These are phyloP conservation scores for Microctonus aethiopoides DNA, from an alignment of 2,888 invertebrate genomes.

Conservation along the genomic window DNA sequence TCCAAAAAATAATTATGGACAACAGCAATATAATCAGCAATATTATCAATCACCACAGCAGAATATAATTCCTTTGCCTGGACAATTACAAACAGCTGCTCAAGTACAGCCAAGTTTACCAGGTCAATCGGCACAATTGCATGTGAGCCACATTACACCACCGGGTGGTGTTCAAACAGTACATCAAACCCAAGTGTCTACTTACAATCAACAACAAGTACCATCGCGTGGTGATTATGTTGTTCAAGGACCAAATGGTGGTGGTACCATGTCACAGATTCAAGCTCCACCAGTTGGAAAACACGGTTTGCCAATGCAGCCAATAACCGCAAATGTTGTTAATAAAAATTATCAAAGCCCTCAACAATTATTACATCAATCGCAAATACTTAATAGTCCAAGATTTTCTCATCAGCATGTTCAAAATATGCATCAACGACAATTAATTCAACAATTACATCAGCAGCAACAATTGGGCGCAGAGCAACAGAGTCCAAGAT, in stretches of 20 bases:
- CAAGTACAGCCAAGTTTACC: slow-evolving; percentile 60
- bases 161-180: slow-evolving; percentile 62
- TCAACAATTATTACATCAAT: slow-evolving; percentile 54
- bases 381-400: slow-evolving; percentile 59
- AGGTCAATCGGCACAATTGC: slow-evolving; percentile 62
- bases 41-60: slow-evolving; percentile 58
- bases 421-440: slow-evolving; percentile 63
- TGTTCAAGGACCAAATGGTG: slow-evolving; percentile 50
- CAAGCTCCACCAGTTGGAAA: slow-evolving; percentile 53
- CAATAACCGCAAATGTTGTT: slow-evolving; percentile 36
- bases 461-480: slow-evolving; percentile 64
- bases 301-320: slow-evolving; percentile 56
- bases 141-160: slow-evolving; percentile 62
- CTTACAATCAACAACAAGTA: slow-evolving; percentile 56
- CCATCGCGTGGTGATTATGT: slow-evolving; percentile 57
- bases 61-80: slow-evolving; percentile 57
- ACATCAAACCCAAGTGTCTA: slow-evolving; percentile 61
- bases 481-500: slow-evolving; percentile 50
- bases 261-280: slow-evolving; percentile 43
- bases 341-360: slow-evolving; percentile 35
- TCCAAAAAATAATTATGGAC: slow-evolving; percentile 59
- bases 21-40: slow-evolving; percentile 52
- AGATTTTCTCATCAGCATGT: slow-evolving; percentile 62
- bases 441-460: slow-evolving; percentile 65
- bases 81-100: slow-evolving; percentile 56